phyloP scores from a whole-genome alignment of 1,140 invertebrate species.

The Hylaeus volcanicus region DNA sequence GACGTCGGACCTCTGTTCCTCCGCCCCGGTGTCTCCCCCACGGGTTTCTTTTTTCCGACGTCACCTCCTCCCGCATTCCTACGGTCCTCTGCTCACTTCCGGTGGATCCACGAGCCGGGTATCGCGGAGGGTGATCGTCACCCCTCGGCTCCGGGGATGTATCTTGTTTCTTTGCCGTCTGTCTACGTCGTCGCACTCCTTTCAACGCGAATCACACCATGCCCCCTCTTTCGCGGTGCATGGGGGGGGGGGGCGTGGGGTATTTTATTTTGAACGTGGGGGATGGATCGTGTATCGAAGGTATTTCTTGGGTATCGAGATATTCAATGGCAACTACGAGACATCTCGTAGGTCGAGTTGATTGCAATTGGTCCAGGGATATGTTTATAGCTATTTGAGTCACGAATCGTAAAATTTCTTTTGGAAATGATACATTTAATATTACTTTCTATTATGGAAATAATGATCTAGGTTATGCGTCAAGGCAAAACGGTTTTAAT shows the following conservation, averaged over 20 bases:
- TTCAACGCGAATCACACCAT: background rate
- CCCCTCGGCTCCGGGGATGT: constrained; percentile 11
- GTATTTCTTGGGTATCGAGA: too few species aligned
- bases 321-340: too few species aligned
- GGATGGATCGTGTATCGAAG: too few species aligned
- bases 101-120: constrained; percentile 28
- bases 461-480: too few species aligned
- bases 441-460: too few species aligned
- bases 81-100: constrained; percentile 59
- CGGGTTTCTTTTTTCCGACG: constrained; percentile 13
- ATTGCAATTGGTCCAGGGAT: too few species aligned
- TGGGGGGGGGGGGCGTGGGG: background rate
- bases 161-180: constrained; percentile 24
- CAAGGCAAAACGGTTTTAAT: too few species aligned
- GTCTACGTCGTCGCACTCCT: background rate
- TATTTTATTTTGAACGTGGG: background rate
- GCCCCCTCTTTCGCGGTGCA: background rate
- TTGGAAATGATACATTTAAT: too few species aligned
- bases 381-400: too few species aligned
- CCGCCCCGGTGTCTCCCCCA: constrained; percentile 34
- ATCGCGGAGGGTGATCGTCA: constrained; percentile 44
- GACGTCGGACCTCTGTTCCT: constrained; percentile 69
- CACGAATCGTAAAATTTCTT: too few species aligned
- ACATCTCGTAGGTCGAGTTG: too few species aligned
- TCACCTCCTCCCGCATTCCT: constrained; percentile 62